Evolutionary conservation across 2,888 invertebrate species (phyloP).

Genomic region (Caenorhabditis wallacei): DNA sequence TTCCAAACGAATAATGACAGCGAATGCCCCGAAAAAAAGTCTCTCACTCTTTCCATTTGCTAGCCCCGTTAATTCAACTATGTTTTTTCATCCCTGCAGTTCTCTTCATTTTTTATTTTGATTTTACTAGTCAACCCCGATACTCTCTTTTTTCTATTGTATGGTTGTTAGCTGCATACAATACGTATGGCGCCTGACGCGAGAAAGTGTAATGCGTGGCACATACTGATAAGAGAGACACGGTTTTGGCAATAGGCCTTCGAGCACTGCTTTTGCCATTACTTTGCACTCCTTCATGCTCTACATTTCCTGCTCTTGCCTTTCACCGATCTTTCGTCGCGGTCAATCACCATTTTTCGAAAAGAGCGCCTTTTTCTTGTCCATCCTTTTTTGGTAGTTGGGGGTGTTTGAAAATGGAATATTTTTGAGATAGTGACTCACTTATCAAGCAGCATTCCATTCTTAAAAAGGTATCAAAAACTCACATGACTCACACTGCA

Average conservation of each 20-base stretch:
- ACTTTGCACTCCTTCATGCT: slow-evolving; percentile 53
- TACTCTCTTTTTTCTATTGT: slow-evolving; percentile 36
- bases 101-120: slow-evolving; percentile 29
- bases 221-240: slow-evolving; percentile 51
- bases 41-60: background rate
- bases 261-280: slow-evolving; percentile 36
- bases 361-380: background rate
- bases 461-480: slow-evolving; percentile 41
- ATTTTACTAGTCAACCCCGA: slow-evolving; percentile 32
- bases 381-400: background rate
- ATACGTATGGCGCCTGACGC: slow-evolving; percentile 62
- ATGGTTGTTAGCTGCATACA: slow-evolving; percentile 59
- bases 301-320: slow-evolving; percentile 42
- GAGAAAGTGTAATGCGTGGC: slow-evolving; percentile 59
- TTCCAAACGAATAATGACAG: slow-evolving; percentile 6
- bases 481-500: slow-evolving; percentile 37
- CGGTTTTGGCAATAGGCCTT: slow-evolving; percentile 34
- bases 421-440: slow-evolving; percentile 31
- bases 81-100: slow-evolving; percentile 28
- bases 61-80: background rate
- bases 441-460: slow-evolving; percentile 3
- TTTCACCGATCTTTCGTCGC: slow-evolving; percentile 56
- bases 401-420: slow-evolving; percentile 12
- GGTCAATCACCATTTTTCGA: slow-evolving; percentile 46
- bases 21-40: background rate